Evolutionary conservation across 2,113 vertebrate genomes (phyloP).

Genomic region (Pyxicephalus adspersus): DNA sequence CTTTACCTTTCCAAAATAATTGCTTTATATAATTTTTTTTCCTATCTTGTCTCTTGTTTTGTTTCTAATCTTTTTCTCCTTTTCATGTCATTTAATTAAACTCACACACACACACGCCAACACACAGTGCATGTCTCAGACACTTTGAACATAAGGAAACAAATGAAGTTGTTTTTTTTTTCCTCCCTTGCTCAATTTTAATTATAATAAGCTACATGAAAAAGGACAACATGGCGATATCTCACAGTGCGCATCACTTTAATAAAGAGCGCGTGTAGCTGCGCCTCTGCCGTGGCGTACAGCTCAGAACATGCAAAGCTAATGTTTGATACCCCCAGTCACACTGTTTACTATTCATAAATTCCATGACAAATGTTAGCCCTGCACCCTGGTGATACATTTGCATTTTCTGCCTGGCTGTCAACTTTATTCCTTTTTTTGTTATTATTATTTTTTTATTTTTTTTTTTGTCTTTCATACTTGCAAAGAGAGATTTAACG

Average conservation of each 20-base stretch:
- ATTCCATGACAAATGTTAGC: constrained; percentile 75
- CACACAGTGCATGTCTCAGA: no score
- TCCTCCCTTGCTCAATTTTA: no score
- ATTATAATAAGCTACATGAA: no score
- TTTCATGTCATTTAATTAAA: no score
- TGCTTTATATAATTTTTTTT: no score
- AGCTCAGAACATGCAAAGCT: constrained; percentile 68
- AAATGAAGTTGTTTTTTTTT: constrained; percentile 52
- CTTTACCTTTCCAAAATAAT: no score
- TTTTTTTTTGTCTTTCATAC: constrained; percentile 49
- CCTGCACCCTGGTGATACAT: constrained; percentile 67
- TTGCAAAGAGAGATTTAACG: constrained; percentile 69
- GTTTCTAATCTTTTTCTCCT: no score
- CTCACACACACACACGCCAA: no score
- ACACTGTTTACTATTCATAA: constrained; percentile 76
- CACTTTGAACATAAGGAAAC: background rate
- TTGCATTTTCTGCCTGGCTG: constrained; percentile 74
- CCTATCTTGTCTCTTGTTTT: no score
- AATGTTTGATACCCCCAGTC: constrained; percentile 71
- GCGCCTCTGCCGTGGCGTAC: constrained; percentile 63
- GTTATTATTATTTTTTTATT: constrained; percentile 5
- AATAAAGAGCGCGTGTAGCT: background rate
- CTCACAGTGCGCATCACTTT: background rate
- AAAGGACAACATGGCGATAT: background rate
- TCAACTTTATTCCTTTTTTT: constrained; percentile 25